Evolutionary conservation across 2,113 vertebrate genomes (phyloP).

Genomic region (Psilopogon haemacephalus): DNA sequence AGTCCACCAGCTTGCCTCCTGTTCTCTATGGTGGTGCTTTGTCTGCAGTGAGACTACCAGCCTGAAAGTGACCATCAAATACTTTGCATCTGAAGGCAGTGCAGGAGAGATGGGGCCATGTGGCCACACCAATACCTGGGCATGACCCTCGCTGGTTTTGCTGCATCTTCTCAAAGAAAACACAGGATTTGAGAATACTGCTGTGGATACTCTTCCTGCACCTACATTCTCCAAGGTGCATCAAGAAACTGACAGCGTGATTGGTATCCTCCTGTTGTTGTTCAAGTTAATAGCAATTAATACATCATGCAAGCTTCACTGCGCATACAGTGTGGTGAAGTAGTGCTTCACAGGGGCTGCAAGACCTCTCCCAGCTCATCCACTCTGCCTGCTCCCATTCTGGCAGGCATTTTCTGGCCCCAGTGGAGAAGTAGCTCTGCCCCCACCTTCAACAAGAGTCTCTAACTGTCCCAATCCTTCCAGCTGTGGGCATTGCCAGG

Average conservation of each 20-base stretch:
- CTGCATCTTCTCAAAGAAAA: neutral
- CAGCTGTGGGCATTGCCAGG: fast-evolving
- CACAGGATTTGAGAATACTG: neutral
- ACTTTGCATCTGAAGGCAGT: neutral
- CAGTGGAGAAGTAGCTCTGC: neutral
- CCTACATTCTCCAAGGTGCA: neutral
- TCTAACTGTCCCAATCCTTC: neutral
- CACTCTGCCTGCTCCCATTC: neutral
- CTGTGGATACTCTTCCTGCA: neutral
- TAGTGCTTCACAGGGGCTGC: neutral
- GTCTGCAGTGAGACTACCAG: neutral
- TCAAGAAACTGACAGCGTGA: conserved; percentile 1
- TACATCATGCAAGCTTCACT: neutral
- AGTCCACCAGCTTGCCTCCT: neutral
- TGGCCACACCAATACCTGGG: fast-evolving
- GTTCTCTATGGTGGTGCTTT: neutral
- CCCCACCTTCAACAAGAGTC: fast-evolving
- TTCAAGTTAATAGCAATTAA: conserved; percentile 29
- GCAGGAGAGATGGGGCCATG: fast-evolving
- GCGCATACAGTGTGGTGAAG: fast-evolving
- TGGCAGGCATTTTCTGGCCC: neutral
- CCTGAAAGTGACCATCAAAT: fast-evolving
- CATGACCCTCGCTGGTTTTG: fast-evolving
- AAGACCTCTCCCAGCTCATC: neutral
- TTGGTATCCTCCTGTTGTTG: neutral